Evolutionary conservation across 2,888 invertebrate species (phyloP), one percentile per base, ranked within the genome.

Genomic region (Cosmia trapezina): DNA sequence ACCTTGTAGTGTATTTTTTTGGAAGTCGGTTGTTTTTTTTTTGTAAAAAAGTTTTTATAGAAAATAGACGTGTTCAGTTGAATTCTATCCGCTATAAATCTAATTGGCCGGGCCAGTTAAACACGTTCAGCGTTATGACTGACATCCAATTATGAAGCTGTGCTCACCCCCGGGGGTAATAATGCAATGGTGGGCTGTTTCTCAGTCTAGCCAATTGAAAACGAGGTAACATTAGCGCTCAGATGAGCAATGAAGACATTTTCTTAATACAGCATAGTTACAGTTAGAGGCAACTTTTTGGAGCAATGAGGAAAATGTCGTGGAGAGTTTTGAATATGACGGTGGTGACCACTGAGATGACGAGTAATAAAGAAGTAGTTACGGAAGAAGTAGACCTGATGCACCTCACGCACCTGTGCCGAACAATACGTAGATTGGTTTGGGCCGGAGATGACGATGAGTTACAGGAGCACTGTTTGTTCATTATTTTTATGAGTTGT

Each of bases 111-210:
- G 59, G 54, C 43, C 60, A 67, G 60, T 45, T 70, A 70, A 82
- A 64, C 71, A 57, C 54, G 57, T 67, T 67, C 22, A 53, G 51
- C 11, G 53, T 33, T 73, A 67, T 70, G 66, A 69, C 60, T 64
- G 83, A 73, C 79, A 57, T 63, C 45, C 66, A 82, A 78, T 73
- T 83, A 80, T 49, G 33, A 19, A 70, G 66, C 47, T 57, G 60
- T 83, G 57, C 49, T 73, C n/a, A 60, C 54, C 67, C 67, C 62
- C 7, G 59, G 49, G 73, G 68, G 19, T 70, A 49, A 41, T 51
- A 65, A 6, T n/a, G 33, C 43, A 53, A 4, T 19, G 43, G 41
- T 41, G 12, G 22, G 43, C 57, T 62, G 28, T 54, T 14, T n/a
- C 22, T n/a, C 3, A 14, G 60, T 0, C 22, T 37, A 76, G 49